Percentiles rank a stretch among this genome's conserved stretches.
phyloP scores from a whole-genome alignment of 2,797 vertebrate species.

The Labeo calbasu region DNA sequence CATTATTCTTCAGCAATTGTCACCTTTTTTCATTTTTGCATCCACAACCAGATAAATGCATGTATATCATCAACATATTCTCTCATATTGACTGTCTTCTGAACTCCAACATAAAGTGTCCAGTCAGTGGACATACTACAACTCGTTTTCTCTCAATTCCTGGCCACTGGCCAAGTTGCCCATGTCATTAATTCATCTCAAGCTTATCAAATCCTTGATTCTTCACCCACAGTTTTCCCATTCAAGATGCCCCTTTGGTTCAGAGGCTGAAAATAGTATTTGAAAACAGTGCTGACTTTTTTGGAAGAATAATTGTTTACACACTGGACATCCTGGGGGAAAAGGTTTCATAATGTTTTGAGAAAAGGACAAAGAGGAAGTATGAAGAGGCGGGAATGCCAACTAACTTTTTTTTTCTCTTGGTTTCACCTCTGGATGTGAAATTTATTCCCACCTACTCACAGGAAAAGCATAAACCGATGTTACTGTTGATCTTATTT shows the following conservation, averaged over 20 bases:
- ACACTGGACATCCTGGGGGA: constrained; percentile 87
- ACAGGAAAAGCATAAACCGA: not conserved
- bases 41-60: not conserved
- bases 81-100: not conserved
- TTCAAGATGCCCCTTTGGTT: constrained; percentile 78
- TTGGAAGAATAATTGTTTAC: constrained; percentile 92
- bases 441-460: not conserved
- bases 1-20: not conserved
- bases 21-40: not conserved
- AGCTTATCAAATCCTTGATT: constrained; percentile 80
- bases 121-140: not conserved
- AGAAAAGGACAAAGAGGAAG: constrained; percentile 58
- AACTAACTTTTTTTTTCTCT: not conserved
- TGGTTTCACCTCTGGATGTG: not conserved
- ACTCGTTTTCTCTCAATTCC: not conserved
- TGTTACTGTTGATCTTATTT: not conserved
- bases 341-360: constrained; percentile 70
- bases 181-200: constrained; percentile 52
- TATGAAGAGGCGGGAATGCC: constrained; percentile 30
- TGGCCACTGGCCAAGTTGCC: constrained; percentile 28
- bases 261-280: constrained; percentile 91
- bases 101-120: not conserved
- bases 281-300: constrained; percentile 91
- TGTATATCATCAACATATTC: not conserved
- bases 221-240: constrained; percentile 85